Conservation (phyloP, 2,888 invertebrate species). For the Bhutanitis thaidina region DNA sequence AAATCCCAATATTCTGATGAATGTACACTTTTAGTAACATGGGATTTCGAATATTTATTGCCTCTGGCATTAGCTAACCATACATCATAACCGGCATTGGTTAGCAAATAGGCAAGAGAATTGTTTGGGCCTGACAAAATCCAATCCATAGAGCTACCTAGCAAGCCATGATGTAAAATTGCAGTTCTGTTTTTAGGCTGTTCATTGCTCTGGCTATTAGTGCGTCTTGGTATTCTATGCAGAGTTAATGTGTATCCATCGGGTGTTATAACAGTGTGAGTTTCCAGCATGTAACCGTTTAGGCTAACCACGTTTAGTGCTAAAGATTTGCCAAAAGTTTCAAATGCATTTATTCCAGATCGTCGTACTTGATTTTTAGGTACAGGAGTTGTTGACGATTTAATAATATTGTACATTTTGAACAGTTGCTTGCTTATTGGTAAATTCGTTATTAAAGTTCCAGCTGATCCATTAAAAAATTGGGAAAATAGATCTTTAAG, state of each 20-base stretch:
- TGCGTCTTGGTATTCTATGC: constrained; percentile 33
- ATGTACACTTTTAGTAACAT: constrained; percentile 24
- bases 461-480: background rate
- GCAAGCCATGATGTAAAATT: constrained; percentile 43
- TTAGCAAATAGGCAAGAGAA: constrained; percentile 53
- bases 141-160: constrained; percentile 50
- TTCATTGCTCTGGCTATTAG: background rate
- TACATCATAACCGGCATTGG: constrained; percentile 72
- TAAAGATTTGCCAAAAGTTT: background rate
- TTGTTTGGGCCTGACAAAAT: constrained; percentile 38
- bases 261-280: constrained; percentile 36
- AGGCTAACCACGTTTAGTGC: constrained; percentile 22
- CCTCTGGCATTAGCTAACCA: constrained; percentile 75
- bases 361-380: background rate
- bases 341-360: background rate
- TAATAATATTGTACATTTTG: background rate
- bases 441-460: background rate
- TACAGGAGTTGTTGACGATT: background rate
- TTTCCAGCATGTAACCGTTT: constrained; percentile 36
- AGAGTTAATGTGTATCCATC: constrained; percentile 44
- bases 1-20: constrained; percentile 43
- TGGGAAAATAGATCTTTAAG: constrained; percentile 8
- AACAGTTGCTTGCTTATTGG: background rate
- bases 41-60: constrained; percentile 42
- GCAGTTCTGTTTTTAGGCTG: constrained; percentile 24